A percentile compares a stretch with the other conserved stretches of the same genome.
These are phyloP conservation scores for Ochropleura leucogaster DNA, from an alignment of 2,888 invertebrate genomes.

Conservation along the genomic window DNA sequence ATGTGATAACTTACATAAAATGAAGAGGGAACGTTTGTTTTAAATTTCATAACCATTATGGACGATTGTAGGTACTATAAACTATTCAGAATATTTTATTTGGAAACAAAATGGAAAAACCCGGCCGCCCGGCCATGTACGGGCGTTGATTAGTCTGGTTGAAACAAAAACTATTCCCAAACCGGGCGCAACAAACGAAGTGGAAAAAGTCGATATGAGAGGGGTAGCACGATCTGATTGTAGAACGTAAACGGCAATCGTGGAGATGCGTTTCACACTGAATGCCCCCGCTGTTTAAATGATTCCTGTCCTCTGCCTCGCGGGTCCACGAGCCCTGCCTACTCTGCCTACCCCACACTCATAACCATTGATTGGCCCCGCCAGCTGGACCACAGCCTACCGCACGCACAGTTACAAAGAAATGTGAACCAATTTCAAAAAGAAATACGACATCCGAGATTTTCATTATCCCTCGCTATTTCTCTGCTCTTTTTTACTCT, in stretches of 20 bases:
- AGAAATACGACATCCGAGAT: constrained; percentile 82
- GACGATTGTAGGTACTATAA: constrained; percentile 64
- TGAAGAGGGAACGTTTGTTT: constrained; percentile 44
- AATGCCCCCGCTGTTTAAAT: constrained; percentile 85
- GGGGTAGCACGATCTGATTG: constrained; percentile 84
- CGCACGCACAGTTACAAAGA: constrained; percentile 83
- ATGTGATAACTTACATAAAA: constrained; percentile 43
- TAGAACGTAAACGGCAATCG: constrained; percentile 86
- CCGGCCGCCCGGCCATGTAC: constrained; percentile 79
- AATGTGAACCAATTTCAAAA: constrained; percentile 86
- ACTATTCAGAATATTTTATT: constrained; percentile 73
- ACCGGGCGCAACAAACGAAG: constrained; percentile 86
- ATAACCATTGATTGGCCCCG: constrained; percentile 86
- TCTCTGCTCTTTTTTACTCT: constrained; percentile 69
- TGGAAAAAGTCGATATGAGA: constrained; percentile 89
- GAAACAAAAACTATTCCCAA: constrained; percentile 89
- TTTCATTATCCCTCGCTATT: constrained; percentile 79
- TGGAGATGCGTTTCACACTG: constrained; percentile 86
- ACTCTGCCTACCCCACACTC: constrained; percentile 68
- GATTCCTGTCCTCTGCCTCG: constrained; percentile 75
- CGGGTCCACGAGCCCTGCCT: constrained; percentile 40
- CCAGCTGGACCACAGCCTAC: constrained; percentile 79
- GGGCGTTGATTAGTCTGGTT: constrained; percentile 87
- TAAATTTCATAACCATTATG: constrained; percentile 66
- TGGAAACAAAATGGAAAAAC: constrained; percentile 75